Base-by-base conservation (phyloP, 2,113 vertebrate genomes). In the Hystrix brachyura region DNA sequence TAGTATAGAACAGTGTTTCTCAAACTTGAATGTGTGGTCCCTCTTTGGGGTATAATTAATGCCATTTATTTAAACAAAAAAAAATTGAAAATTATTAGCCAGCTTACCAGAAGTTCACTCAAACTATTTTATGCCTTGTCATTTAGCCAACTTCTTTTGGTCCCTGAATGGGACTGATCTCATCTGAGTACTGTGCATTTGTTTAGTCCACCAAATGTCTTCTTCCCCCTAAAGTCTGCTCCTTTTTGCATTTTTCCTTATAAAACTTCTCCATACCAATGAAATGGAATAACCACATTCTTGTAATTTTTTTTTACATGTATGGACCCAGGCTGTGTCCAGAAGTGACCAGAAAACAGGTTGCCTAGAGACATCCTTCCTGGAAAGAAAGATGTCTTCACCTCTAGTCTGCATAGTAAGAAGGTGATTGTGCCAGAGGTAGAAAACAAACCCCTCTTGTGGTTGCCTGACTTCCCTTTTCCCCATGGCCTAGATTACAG, bases 401-500 rank as follows among this genome's bases (percentile, higher is more conserved):
- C 5, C 19, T n/a, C 38, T 90, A 19, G 34, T 87, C 21, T 87
- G 32, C 32, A 14, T n/a, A 4, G 86, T 72, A 34, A 90, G 46
- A 83, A 60, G 23, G 69, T 81, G 57, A 78, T 48, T n/a, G 65
- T 65, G 48, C 81, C 1, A 0, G 78, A 57, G 9, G 5, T 43
- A 57, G 48, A 57, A 88, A 78, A n/a, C 55, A 17, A 84, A 53
- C n/a, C n/a, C 0, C 13, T 93, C 38, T 81, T 25, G 4, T 65
- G 38, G n/a, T 72, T 69, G 15, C 8, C 32, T 83, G 81, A 94
- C 46, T 29, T 38, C 11, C 43, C 43, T 48, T 76, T 76, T 48
- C 18, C 86, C 38, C 38, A 2, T 34, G 57, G 7, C 97, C 43
- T 95, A 98, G 98, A 79, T 79, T 98, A 87, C 98, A 98, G 91